These are phyloP conservation scores for Chrysoperla carnea DNA, from an alignment of 1,140 invertebrate species.

Conservation along the genomic window DNA sequence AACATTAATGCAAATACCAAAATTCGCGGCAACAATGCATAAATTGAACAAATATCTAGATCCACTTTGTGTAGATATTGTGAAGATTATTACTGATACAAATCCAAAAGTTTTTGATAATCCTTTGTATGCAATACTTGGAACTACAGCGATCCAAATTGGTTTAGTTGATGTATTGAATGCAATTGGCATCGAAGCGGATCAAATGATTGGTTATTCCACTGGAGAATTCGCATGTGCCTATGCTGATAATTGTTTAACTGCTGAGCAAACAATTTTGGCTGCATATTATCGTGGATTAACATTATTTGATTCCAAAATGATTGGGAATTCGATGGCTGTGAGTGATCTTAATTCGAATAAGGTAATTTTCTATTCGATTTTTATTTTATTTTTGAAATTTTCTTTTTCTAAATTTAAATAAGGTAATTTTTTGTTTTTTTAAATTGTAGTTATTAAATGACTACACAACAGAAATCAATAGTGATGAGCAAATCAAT, in stretches of 20 bases:
- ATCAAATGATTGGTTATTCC: constrained; percentile 65
- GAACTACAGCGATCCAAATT: constrained; percentile 59
- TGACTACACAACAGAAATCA: too few species aligned
- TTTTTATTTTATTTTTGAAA: too few species aligned
- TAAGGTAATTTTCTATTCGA: too few species aligned
- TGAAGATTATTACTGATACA: constrained; percentile 36
- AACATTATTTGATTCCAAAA: constrained; percentile 31
- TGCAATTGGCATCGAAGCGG: constrained; percentile 42
- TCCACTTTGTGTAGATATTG: constrained; percentile 34
- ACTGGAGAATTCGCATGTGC: constrained; percentile 64
- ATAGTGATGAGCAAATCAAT: too few species aligned
- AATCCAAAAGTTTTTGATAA: constrained; percentile 37
- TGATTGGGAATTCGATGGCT: too few species aligned
- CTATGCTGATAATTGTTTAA: constrained; percentile 68
- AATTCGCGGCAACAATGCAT: constrained; percentile 54
- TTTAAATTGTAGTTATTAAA: too few species aligned
- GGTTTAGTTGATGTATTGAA: constrained; percentile 55
- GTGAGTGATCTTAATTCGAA: too few species aligned
- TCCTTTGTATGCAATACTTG: constrained; percentile 46
- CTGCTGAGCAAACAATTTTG: constrained; percentile 59
- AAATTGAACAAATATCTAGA: constrained; percentile 32
- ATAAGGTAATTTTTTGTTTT: too few species aligned
- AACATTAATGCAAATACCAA: constrained; percentile 38
- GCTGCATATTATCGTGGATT: constrained; percentile 44
- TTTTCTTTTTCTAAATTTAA: too few species aligned